Percentiles rank a stretch among this genome's conserved stretches.
Conservation (phyloP, 2,888 invertebrate genomes). For the Orchesellides sinensis region DNA sequence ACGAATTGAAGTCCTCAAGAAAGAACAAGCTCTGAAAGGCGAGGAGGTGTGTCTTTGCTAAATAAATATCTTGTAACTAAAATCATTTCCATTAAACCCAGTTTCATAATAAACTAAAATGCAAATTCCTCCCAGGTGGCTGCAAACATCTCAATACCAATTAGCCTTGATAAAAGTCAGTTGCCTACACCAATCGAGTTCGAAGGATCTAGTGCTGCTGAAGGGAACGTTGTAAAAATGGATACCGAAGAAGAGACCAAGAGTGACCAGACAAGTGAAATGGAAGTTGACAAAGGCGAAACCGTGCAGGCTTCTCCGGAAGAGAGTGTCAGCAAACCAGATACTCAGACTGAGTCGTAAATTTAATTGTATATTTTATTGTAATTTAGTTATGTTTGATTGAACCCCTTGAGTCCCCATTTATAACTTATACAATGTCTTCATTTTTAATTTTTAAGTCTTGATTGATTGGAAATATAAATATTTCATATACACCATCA, state of each 20-base stretch:
- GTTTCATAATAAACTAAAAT: background rate
- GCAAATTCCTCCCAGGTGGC: slow-evolving; percentile 17
- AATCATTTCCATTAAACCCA: too few relatives aligned
- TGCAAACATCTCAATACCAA: slow-evolving; percentile 28
- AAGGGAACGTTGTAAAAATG: slow-evolving; percentile 41
- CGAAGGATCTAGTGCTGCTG: slow-evolving; percentile 18
- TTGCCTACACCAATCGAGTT: slow-evolving; percentile 61
- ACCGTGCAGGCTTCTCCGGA: too few relatives aligned
- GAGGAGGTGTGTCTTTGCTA: slow-evolving; percentile 50
- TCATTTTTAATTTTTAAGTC: too few relatives aligned
- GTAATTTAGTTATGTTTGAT: background rate
- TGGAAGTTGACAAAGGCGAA: slow-evolving; percentile 8
- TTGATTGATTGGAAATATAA: too few relatives aligned
- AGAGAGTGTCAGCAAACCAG: too few relatives aligned
- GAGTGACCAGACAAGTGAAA: background rate
- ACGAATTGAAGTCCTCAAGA: slow-evolving; percentile 80
- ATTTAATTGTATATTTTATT: too few relatives aligned
- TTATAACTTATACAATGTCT: too few relatives aligned
- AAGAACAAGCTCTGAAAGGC: slow-evolving; percentile 48
- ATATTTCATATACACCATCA: too few relatives aligned
- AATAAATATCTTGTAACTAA: too few relatives aligned
- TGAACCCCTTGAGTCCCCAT: too few relatives aligned
- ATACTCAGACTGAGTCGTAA: background rate
- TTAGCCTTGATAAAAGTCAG: slow-evolving; percentile 37
- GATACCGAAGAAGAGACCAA: slow-evolving; percentile 34